A percentile compares a stretch with the other conserved stretches of the same genome.
phyloP scores from a whole-genome alignment of 2,888 invertebrate species.

The Macrosiphum euphorbiae region DNA sequence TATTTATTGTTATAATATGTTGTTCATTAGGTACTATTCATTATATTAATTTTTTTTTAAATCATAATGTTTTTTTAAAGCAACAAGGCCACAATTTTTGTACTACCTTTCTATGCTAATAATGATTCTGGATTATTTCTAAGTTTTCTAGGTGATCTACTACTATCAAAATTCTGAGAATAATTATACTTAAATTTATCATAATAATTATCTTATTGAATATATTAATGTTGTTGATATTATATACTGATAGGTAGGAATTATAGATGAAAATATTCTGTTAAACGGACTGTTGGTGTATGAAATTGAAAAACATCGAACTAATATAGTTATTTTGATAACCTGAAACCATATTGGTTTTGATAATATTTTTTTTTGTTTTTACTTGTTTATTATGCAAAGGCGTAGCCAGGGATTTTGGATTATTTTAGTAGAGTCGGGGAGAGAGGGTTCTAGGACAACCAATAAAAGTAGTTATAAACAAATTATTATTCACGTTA shows the following conservation, averaged over 20 bases:
- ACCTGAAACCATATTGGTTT: neutral
- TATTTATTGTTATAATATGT: neutral
- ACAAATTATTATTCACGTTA: too few relatives aligned
- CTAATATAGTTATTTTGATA: neutral
- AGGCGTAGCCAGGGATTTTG: neutral
- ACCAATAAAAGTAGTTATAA: neutral
- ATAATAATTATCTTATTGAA: neutral
- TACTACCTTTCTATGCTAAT: conserved; percentile 25
- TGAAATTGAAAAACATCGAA: neutral
- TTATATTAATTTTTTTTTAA: neutral
- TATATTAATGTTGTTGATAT: neutral
- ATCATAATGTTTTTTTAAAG: neutral
- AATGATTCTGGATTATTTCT: conserved; percentile 7
- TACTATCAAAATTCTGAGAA: neutral
- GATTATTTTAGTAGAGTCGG: neutral
- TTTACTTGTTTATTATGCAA: neutral
- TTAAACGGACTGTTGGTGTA: neutral
- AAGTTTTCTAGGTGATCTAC: neutral
- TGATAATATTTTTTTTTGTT: neutral
- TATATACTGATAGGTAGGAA: neutral
- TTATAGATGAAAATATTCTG: neutral
- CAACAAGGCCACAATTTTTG: conserved; percentile 7
- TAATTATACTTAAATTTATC: neutral
- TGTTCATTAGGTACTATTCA: neutral
- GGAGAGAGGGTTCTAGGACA: neutral